Evolutionary conservation across 2,113 vertebrate species (phyloP).

Genomic region (Amphilophus citrinellus): DNA sequence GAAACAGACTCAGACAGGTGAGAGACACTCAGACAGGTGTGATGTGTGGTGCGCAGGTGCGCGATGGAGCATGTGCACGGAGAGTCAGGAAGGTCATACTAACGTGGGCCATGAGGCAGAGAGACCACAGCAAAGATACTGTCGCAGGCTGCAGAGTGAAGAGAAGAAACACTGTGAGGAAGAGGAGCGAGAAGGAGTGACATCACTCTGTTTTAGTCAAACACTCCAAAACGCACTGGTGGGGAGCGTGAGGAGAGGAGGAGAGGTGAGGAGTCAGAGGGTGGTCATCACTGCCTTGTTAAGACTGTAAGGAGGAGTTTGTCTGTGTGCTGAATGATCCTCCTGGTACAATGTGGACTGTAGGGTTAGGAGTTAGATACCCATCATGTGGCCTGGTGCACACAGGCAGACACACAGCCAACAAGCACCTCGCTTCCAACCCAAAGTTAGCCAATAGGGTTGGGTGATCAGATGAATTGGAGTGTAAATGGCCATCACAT

Average conservation of each 20-base stretch:
- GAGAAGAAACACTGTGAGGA: conserved; percentile 54
- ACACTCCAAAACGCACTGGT: not conserved
- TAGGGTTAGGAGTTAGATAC: too few species aligned
- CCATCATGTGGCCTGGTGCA: not conserved
- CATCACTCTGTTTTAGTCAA: not conserved
- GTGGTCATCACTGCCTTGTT: not conserved
- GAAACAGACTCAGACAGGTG: not conserved
- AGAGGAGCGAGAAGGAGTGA: not conserved
- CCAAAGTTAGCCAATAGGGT: not conserved
- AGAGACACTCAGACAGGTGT: not conserved
- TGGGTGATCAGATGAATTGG: not conserved
- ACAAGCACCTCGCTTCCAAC: not conserved
- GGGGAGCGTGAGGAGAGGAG: accelerated
- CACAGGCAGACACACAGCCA: not conserved
- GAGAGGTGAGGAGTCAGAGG: not conserved
- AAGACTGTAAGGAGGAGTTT: not conserved
- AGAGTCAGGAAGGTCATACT: conserved; percentile 81
- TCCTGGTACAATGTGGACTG: not conserved
- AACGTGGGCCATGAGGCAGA: conserved; percentile 87
- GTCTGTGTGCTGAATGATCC: not conserved
- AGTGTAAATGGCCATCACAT: too few species aligned
- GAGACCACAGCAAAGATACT: conserved; percentile 84
- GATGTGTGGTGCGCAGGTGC: not conserved
- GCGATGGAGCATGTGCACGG: not conserved
- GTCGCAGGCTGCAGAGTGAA: conserved; percentile 81